Conservation (phyloP, 2,797 vertebrate species). For the Myotis myotis region DNA sequence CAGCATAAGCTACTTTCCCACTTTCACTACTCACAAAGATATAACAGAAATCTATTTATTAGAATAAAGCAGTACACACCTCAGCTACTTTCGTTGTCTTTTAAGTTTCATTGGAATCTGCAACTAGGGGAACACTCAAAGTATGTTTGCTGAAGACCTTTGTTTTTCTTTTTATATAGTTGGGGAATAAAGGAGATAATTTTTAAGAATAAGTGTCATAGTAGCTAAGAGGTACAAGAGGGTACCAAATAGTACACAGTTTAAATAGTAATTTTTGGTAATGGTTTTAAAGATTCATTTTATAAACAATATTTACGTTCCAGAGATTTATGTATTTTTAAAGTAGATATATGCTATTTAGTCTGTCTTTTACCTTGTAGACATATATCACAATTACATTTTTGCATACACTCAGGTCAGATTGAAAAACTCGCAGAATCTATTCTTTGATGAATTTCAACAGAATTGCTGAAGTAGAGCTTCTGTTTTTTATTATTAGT, state of each 20-base stretch:
- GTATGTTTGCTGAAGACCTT: background rate
- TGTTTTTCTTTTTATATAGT: background rate
- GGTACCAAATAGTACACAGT: background rate
- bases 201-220: background rate
- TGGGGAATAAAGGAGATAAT: background rate
- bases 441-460: background rate
- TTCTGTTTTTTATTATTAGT: background rate
- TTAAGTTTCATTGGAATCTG: background rate
- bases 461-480: background rate
- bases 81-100: background rate
- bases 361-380: background rate
- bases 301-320: background rate
- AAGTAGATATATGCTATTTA: background rate
- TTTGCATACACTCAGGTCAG: background rate
- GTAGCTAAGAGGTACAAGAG: background rate
- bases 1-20: background rate
- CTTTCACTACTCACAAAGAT: background rate
- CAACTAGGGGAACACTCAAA: background rate
- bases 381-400: background rate
- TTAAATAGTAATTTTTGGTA: background rate
- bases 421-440: constrained; percentile 20
- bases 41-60: background rate
- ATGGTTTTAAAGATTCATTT: background rate
- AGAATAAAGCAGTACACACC: background rate
- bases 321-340: background rate